Percentiles rank a stretch among this genome's conserved stretches.
Conservation (phyloP, 1,140 invertebrate genomes). For the Drosophila repletoides region DNA sequence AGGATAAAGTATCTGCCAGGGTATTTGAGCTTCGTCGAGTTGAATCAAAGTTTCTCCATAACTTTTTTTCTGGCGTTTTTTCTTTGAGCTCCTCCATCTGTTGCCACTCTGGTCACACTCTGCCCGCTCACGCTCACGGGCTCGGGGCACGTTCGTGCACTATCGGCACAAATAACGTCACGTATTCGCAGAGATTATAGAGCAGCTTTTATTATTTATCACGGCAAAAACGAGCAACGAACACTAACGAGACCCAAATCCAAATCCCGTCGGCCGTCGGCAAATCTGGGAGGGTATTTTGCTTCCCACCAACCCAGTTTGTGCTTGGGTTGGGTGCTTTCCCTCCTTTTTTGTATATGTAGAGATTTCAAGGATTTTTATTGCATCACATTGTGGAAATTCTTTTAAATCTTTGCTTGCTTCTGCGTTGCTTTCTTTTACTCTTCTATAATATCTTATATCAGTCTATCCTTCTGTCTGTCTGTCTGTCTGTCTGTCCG, state of each 20-base stretch:
- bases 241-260: slow-evolving; percentile 73
- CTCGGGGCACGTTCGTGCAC: slow-evolving; percentile 72
- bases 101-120: slow-evolving; percentile 1
- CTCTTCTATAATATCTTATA: slow-evolving; percentile 72
- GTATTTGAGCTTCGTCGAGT: too few species aligned
- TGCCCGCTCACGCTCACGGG: not conserved
- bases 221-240: slow-evolving; percentile 71
- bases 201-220: slow-evolving; percentile 82
- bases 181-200: slow-evolving; percentile 82
- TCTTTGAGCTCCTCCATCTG: not conserved
- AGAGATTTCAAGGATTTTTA: slow-evolving; percentile 76
- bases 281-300: slow-evolving; percentile 11
- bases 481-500: slow-evolving; percentile 14
- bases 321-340: not conserved
- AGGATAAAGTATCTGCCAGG: too few species aligned
- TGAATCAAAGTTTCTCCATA: too few species aligned
- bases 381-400: slow-evolving; percentile 77
- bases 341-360: slow-evolving; percentile 15
- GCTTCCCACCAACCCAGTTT: too few species aligned
- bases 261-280: slow-evolving; percentile 73
- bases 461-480: not conserved
- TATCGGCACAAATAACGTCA: slow-evolving; percentile 82
- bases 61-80: too few species aligned
- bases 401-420: slow-evolving; percentile 79
- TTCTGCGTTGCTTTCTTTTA: slow-evolving; percentile 66